These are phyloP conservation scores for Lycocerus yunnanus DNA, from an alignment of 2,888 invertebrate species.

Conservation along the genomic window DNA sequence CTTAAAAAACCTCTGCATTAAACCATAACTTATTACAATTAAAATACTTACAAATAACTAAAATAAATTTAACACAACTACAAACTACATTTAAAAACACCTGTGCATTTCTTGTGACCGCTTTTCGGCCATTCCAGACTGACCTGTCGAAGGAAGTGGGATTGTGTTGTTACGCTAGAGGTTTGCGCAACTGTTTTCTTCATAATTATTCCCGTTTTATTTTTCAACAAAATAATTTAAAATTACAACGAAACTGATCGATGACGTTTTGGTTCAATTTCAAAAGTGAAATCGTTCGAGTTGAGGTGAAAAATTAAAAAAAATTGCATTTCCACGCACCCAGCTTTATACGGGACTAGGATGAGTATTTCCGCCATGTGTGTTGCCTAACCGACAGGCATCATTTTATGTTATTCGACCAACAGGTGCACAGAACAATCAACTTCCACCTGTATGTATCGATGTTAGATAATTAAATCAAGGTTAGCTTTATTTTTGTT, in stretches of 20 bases:
- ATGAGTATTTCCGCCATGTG: slow-evolving; percentile 32
- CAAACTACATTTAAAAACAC: slow-evolving; percentile 54
- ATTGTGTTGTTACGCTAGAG: slow-evolving; percentile 44
- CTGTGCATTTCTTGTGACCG: slow-evolving; percentile 57
- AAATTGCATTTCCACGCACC: slow-evolving; percentile 18
- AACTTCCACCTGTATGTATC: background rate
- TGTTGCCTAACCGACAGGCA: background rate
- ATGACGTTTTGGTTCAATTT: background rate
- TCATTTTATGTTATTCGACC: background rate
- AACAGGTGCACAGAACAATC: slow-evolving; percentile 11
- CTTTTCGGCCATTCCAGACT: slow-evolving; percentile 58
- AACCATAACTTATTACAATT: background rate
- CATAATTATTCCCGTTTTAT: background rate
- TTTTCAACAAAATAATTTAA: background rate
- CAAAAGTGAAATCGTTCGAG: background rate
- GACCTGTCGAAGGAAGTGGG: slow-evolving; percentile 56
- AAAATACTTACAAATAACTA: slow-evolving; percentile 35
- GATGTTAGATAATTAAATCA: background rate
- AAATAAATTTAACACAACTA: slow-evolving; percentile 41
- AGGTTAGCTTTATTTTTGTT: background rate
- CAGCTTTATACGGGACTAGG: slow-evolving; percentile 47
- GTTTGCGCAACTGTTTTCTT: slow-evolving; percentile 24
- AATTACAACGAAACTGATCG: background rate
- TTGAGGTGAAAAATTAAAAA: background rate
- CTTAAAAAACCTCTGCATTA: background rate